Percentiles rank a stretch among this genome's conserved stretches.
phyloP scores from a whole-genome alignment of 2,113 vertebrate genomes.

The Pristiophorus japonicus region DNA sequence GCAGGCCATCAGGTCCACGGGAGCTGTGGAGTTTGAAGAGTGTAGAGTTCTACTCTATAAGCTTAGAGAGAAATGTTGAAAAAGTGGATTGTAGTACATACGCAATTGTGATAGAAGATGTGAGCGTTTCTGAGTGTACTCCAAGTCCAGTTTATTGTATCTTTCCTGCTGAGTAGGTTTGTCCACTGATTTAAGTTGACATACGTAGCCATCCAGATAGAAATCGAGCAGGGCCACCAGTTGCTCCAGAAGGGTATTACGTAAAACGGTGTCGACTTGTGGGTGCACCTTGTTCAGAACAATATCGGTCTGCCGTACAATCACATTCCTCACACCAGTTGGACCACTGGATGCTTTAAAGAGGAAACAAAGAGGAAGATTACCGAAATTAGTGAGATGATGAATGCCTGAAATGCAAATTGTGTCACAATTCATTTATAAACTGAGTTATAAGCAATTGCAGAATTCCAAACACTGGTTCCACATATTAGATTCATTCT shows the following conservation, averaged over 20 bases:
- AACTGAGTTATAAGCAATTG: background rate
- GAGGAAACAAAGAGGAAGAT: slow-evolving; percentile 34
- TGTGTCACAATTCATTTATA: background rate
- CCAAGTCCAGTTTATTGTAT: slow-evolving; percentile 75
- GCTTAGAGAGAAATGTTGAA: background rate
- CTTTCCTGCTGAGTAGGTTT: slow-evolving; percentile 67
- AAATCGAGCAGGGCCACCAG: slow-evolving; percentile 79
- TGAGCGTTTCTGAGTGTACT: slow-evolving; percentile 77
- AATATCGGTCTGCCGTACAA: slow-evolving; percentile 70
- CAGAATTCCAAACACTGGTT: background rate
- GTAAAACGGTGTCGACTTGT: slow-evolving; percentile 75
- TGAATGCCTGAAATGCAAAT: background rate
- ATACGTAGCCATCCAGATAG: slow-evolving; percentile 74
- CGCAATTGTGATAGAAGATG: slow-evolving; percentile 76
- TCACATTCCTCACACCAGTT: slow-evolving; percentile 59
- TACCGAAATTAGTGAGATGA: background rate
- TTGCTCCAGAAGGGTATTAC: slow-evolving; percentile 74
- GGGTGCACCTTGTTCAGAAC: slow-evolving; percentile 79
- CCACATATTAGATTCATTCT: background rate
- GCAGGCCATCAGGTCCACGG: no score
- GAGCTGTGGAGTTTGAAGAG: background rate
- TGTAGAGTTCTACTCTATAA: background rate
- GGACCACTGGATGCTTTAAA: slow-evolving; percentile 64
- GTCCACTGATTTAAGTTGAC: slow-evolving; percentile 80
- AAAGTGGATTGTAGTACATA: slow-evolving; percentile 54